phyloP scores from a whole-genome alignment of 2,113 vertebrate species.

The Aix galericulata region DNA sequence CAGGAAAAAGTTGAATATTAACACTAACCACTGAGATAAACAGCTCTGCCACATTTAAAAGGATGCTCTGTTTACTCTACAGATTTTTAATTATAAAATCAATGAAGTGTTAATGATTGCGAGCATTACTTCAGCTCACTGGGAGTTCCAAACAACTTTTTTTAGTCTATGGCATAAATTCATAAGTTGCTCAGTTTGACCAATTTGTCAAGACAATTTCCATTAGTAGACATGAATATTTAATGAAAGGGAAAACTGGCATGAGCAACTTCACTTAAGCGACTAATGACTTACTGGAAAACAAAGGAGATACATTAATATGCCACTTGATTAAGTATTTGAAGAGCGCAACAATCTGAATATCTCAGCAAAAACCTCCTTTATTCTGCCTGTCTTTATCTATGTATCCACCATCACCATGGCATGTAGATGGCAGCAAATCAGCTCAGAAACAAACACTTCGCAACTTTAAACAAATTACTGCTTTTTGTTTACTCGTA shows the following conservation, averaged over 20 bases:
- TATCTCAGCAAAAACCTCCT: neutral
- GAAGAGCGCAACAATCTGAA: neutral
- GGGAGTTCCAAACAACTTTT: constrained; percentile 68
- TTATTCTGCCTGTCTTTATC: neutral
- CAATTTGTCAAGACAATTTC: constrained; percentile 79
- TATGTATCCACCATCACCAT: neutral
- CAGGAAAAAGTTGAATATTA: neutral
- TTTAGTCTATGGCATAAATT: constrained; percentile 66
- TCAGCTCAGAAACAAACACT: neutral
- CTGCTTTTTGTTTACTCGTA: neutral
- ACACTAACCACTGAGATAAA: constrained; percentile 43
- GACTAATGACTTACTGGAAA: constrained; percentile 78
- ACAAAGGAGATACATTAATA: constrained; percentile 55
- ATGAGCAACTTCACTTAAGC: constrained; percentile 71
- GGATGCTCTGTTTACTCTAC: constrained; percentile 68
- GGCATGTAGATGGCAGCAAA: neutral
- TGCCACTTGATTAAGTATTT: constrained; percentile 46
- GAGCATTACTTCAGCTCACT: constrained; percentile 66
- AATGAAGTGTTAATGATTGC: constrained; percentile 77
- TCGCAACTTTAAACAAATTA: neutral
- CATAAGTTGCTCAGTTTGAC: constrained; percentile 74
- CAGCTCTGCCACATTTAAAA: constrained; percentile 29
- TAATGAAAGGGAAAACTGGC: constrained; percentile 77
- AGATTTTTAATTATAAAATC: constrained; percentile 80
- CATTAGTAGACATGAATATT: constrained; percentile 84